These are phyloP conservation scores for Flexamia atlantica DNA, from an alignment of 2,888 invertebrate species.

Conservation along the genomic window DNA sequence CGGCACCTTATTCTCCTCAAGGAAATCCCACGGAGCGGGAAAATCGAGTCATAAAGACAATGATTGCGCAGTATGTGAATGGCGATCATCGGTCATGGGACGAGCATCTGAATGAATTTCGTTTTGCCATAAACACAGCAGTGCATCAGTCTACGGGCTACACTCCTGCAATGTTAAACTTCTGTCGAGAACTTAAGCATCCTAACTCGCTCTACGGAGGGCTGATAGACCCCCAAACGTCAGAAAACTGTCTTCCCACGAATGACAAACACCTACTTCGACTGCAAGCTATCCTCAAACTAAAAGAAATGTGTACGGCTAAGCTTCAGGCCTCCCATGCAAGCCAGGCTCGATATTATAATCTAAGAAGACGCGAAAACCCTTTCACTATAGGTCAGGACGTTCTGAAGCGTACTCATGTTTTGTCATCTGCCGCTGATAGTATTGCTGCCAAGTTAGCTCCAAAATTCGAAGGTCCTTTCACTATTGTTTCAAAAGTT, in stretches of 20 bases:
- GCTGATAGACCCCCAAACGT: neutral
- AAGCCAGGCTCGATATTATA: neutral
- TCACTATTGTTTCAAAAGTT: neutral
- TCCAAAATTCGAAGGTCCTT: neutral
- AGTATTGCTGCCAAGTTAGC: neutral
- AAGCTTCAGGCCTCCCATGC: neutral
- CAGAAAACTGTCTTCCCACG: neutral
- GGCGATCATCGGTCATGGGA: neutral
- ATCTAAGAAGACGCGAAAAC: neutral
- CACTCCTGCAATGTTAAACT: neutral
- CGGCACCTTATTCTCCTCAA: too few relatives aligned
- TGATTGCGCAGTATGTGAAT: too few relatives aligned
- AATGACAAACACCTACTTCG: neutral
- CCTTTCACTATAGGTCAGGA: neutral
- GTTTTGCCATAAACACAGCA: neutral
- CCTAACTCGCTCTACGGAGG: neutral
- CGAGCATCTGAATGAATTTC: neutral
- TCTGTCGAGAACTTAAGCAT: neutral
- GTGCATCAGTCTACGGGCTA: neutral
- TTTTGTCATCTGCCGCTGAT: neutral
- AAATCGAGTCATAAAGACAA: too few relatives aligned
- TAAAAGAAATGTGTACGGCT: neutral
- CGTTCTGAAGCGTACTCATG: neutral
- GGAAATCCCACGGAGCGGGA: too few relatives aligned
- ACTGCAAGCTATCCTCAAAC: neutral